Evolutionary conservation across 2,888 invertebrate genomes (phyloP).

Genomic region (Margaritifera margaritifera): DNA sequence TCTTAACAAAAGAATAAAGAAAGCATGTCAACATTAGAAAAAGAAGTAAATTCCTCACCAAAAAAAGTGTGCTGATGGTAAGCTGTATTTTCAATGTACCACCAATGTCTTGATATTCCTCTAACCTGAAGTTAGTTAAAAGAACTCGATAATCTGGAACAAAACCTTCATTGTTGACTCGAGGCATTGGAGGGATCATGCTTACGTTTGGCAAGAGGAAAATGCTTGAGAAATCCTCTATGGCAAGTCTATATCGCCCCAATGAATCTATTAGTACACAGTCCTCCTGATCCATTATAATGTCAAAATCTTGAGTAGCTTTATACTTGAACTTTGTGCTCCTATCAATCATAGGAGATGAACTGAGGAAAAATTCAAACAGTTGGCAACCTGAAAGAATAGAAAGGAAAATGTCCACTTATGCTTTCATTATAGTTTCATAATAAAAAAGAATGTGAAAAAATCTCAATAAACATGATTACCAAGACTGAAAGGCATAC

Average conservation of each 20-base stretch:
- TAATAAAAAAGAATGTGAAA: too few relatives aligned
- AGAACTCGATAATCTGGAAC: slow-evolving; percentile 44
- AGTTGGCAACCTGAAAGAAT: slow-evolving; percentile 26
- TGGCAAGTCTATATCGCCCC: slow-evolving; percentile 36
- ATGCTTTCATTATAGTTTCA: too few relatives aligned
- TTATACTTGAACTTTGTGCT: too few relatives aligned
- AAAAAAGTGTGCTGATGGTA: neutral
- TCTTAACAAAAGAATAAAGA: too few relatives aligned
- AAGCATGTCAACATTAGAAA: neutral
- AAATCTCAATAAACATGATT: too few relatives aligned
- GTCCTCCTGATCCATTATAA: slow-evolving; percentile 18
- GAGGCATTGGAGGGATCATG: slow-evolving; percentile 69
- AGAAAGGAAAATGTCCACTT: neutral
- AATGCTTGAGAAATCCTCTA: slow-evolving; percentile 38
- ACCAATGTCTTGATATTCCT: slow-evolving; percentile 84
- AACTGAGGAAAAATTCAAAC: slow-evolving; percentile 8
- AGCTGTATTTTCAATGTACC: slow-evolving; percentile 76
- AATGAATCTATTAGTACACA: slow-evolving; percentile 44
- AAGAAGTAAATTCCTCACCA: neutral
- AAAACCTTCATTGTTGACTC: slow-evolving; percentile 30
- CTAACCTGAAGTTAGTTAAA: slow-evolving; percentile 81
- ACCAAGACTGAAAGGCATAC: too few relatives aligned
- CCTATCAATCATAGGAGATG: too few relatives aligned
- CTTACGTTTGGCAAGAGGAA: slow-evolving; percentile 71
- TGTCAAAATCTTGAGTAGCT: neutral